A percentile compares a stretch with the other conserved stretches of the same genome.
These are phyloP conservation scores for Acleris cristana DNA, from an alignment of 2,888 invertebrate genomes.

Conservation along the genomic window DNA sequence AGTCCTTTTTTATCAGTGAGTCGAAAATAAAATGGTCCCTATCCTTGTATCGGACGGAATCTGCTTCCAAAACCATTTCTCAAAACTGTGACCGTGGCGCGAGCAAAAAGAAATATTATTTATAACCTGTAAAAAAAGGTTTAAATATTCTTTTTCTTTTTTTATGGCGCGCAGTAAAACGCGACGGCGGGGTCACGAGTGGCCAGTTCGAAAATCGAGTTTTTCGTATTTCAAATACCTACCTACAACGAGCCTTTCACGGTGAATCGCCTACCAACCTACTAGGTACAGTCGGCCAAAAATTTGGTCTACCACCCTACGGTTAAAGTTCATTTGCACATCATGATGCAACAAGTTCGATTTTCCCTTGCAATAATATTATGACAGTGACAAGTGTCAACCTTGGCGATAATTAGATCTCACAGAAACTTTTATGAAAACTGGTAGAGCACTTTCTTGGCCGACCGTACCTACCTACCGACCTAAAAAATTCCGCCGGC, in stretches of 20 bases:
- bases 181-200: conserved; percentile 59
- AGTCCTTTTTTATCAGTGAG: conserved; percentile 24
- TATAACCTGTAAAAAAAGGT: conserved; percentile 61
- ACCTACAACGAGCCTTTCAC: conserved; percentile 6
- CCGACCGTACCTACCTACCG: conserved; percentile 10
- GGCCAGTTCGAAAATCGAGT: conserved; percentile 53
- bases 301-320: no score
- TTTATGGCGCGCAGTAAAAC: conserved; percentile 64
- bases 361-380: no score
- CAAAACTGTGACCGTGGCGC: conserved; percentile 42
- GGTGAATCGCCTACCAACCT: conserved; percentile 5
- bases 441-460: no score
- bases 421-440: no score
- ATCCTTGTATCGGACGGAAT: conserved; percentile 30
- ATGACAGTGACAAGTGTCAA: no score
- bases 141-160: conserved; percentile 52
- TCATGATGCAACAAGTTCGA: no score
- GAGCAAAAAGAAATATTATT: conserved; percentile 62
- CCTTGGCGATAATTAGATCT: no score
- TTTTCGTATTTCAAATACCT: conserved; percentile 36
- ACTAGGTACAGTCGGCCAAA: no score
- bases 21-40: conserved; percentile 26
- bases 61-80: conserved; percentile 45
- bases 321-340: no score
- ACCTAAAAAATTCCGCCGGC: no score